Evolutionary conservation across 2,888 invertebrate species (phyloP), one percentile per base, ranked within the genome.

Genomic region (Nezara viridula): DNA sequence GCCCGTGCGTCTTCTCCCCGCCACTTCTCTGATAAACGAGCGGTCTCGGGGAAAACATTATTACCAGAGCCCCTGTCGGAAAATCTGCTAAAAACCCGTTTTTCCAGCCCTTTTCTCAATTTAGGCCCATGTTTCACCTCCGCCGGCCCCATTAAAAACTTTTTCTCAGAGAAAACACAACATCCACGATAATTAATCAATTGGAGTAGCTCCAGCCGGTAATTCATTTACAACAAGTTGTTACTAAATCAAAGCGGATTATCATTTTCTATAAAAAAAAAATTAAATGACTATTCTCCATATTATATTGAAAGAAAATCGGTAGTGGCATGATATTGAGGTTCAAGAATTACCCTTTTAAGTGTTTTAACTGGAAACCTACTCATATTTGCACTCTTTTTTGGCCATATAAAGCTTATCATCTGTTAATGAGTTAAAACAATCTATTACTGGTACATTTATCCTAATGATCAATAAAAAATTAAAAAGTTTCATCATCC

Each of bases 1-100:
- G 81, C 16, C 44, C 81, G 81, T 81, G 81, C 44, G 81, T 81
- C 81, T 81, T 81, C 77, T 40, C 24, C 16, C 77, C 4, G 9
- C 16, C 77, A 40, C 40, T 10, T 6, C 37, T 77, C 6, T 81
- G 81, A 81, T 81, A n/a, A 47, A 81, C 81, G 81, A 81, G 44
- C 81, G 81, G 81, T 81, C 81, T 81, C 44, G 21, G 81, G 81
- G 44, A 81, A 44, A 81, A 81, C 81, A 81, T 81, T 81, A 81
- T 81, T 81, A 81, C 44, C 81, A 44, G n/a, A 24, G 24, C 32
- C 37, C 21, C 81, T 44, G 81, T 44, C 81, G 81, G 81, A 12
- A 81, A 81, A 81, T 81, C 81, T 81, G 81, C 81, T 44, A 40
- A 40, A 81, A 81, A 81, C 44, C 2, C 81, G 44, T 81, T 81